Percentiles rank a stretch among this genome's conserved stretches.
These are phyloP conservation scores for Coracopsis vasa DNA, from an alignment of 2,113 vertebrate genomes.

Conservation along the genomic window DNA sequence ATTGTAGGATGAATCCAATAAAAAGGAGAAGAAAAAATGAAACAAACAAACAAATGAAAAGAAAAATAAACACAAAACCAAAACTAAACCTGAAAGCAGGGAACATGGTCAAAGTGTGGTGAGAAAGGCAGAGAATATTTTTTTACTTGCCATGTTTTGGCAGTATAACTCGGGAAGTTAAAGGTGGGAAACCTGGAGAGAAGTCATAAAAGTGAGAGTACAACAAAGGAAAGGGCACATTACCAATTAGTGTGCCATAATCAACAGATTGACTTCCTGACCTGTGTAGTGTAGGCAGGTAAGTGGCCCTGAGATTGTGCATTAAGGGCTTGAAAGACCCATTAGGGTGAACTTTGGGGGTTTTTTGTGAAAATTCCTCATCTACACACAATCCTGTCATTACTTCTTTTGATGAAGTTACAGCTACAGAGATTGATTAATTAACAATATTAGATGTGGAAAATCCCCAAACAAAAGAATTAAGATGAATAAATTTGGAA, in stretches of 20 bases:
- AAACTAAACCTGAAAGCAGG: neutral
- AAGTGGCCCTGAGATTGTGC: neutral
- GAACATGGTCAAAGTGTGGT: neutral
- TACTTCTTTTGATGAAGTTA: neutral
- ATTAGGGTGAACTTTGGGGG: neutral
- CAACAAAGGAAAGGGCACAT: neutral
- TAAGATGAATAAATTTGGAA: neutral
- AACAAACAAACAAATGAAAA: neutral
- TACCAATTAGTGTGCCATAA: neutral
- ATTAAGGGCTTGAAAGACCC: neutral
- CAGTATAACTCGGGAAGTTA: neutral
- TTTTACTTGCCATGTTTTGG: neutral
- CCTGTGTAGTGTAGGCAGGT: neutral
- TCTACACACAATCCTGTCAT: neutral
- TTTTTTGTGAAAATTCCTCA: neutral
- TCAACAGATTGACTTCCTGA: neutral
- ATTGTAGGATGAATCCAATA: neutral
- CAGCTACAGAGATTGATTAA: neutral
- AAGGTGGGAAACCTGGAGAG: neutral
- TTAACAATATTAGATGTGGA: neutral
- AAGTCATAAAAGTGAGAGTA: neutral
- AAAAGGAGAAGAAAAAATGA: neutral
- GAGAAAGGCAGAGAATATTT: neutral
- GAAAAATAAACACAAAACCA: neutral
- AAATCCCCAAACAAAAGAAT: neutral